Conservation (phyloP, 1,140 invertebrate species). For the Cheumatopsyche charites region DNA sequence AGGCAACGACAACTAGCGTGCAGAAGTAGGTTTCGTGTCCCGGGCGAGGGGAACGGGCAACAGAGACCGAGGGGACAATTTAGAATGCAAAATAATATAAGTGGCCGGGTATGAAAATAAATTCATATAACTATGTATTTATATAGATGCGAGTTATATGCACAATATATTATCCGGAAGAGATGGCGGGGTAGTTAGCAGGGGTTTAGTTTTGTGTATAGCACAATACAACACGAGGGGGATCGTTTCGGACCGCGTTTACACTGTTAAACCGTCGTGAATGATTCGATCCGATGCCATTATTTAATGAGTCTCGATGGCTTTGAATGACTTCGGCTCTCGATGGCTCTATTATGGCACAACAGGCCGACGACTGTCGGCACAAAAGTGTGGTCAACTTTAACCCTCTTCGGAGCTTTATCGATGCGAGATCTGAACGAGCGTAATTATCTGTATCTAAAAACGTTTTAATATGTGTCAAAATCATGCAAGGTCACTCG, state of each 20-base stretch:
- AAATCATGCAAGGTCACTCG: too few species aligned
- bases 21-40: slow-evolving; percentile 39
- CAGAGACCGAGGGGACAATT: slow-evolving; percentile 19
- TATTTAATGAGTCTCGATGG: slow-evolving; percentile 45
- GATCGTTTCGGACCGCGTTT: slow-evolving; percentile 16
- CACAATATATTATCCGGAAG: slow-evolving; percentile 30
- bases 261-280: slow-evolving; percentile 36
- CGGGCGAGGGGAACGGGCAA: slow-evolving; percentile 27
- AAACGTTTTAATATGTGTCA: too few species aligned
- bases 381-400: too few species aligned
- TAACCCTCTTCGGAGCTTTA: too few species aligned
- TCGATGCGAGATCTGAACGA: too few species aligned
- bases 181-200: slow-evolving; percentile 31
- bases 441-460: too few species aligned
- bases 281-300: slow-evolving; percentile 42
- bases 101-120: slow-evolving; percentile 46
- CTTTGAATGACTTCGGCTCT: slow-evolving; percentile 19
- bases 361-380: too few species aligned
- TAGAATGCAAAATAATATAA: slow-evolving; percentile 48
- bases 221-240: slow-evolving; percentile 31
- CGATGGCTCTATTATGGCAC: slow-evolving; percentile 28
- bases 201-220: slow-evolving; percentile 21
- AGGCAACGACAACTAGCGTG: slow-evolving; percentile 34
- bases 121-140: too few species aligned
- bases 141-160: too few species aligned